Evolutionary conservation across 2,797 vertebrate species (phyloP).

Genomic region (Phrynocephalus vlangalii): DNA sequence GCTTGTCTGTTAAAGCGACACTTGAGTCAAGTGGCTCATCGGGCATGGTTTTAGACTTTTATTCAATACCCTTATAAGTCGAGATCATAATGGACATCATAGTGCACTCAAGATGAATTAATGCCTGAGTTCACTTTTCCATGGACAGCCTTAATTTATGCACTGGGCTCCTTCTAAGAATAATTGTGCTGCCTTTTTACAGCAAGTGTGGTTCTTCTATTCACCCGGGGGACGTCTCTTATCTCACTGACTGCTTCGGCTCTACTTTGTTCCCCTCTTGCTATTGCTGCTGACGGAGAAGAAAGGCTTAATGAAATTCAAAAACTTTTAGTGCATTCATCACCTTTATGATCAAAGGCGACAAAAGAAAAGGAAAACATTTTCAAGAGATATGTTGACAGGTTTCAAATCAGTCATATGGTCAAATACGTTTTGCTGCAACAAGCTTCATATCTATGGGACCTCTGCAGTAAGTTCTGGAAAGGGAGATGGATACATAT

Average conservation of each 20-base stretch:
- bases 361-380: conserved; percentile 17
- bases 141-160: conserved; percentile 32
- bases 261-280: conserved; percentile 36
- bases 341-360: conserved; percentile 36
- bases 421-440: conserved; percentile 25
- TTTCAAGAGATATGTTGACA: conserved; percentile 21
- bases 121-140: conserved; percentile 30
- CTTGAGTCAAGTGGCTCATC: neutral
- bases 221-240: conserved; percentile 34
- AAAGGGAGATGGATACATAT: neutral
- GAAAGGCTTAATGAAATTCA: conserved; percentile 24
- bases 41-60: neutral
- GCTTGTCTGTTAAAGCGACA: neutral
- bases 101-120: conserved; percentile 10
- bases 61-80: conserved; percentile 12
- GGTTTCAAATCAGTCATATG: conserved; percentile 4
- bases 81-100: too few species aligned
- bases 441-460: conserved; percentile 8
- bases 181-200: conserved; percentile 26
- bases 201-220: conserved; percentile 29
- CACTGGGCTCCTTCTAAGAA: conserved; percentile 14
- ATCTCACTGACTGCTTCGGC: conserved; percentile 3
- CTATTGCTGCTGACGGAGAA: conserved; percentile 28
- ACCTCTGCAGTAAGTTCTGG: neutral
- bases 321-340: conserved; percentile 36